phyloP scores from a whole-genome alignment of 2,113 vertebrate species.

The Tor tambroides region DNA sequence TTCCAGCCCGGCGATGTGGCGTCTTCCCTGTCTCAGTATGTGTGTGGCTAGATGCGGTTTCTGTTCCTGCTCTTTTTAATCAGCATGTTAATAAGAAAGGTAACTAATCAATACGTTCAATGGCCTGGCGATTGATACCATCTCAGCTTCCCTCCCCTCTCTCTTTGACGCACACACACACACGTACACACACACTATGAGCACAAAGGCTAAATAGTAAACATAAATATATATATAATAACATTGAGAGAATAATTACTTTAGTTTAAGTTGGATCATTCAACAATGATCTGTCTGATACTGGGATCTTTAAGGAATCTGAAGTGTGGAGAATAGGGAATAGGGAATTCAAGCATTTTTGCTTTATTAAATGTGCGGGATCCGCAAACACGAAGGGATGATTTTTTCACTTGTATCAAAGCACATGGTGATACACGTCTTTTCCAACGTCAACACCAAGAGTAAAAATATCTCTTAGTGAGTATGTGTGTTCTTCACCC shows the following conservation, averaged over 20 bases:
- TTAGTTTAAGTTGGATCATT: background rate
- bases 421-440: conserved; percentile 26
- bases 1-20: conserved; percentile 35
- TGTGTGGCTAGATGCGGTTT: conserved; percentile 65
- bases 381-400: conserved; percentile 37
- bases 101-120: conserved; percentile 87
- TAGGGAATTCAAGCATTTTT: background rate
- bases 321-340: background rate
- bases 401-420: conserved; percentile 37
- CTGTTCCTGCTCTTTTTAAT: conserved; percentile 77
- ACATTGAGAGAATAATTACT: background rate
- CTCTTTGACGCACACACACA: conserved; percentile 44
- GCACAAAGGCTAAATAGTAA: background rate
- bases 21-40: conserved; percentile 45
- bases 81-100: conserved; percentile 88
- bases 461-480: conserved; percentile 63
- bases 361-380: conserved; percentile 39
- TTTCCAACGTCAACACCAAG: conserved; percentile 47
- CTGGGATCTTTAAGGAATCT: background rate
- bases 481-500: conserved; percentile 67
- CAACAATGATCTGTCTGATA: background rate
- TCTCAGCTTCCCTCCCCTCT: conserved; percentile 74
- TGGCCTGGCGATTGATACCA: conserved; percentile 83
- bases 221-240: background rate
- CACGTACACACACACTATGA: conserved; percentile 56